These are phyloP conservation scores for Cottoperca gobio DNA, from an alignment of 2,797 vertebrate species.

Conservation along the genomic window DNA sequence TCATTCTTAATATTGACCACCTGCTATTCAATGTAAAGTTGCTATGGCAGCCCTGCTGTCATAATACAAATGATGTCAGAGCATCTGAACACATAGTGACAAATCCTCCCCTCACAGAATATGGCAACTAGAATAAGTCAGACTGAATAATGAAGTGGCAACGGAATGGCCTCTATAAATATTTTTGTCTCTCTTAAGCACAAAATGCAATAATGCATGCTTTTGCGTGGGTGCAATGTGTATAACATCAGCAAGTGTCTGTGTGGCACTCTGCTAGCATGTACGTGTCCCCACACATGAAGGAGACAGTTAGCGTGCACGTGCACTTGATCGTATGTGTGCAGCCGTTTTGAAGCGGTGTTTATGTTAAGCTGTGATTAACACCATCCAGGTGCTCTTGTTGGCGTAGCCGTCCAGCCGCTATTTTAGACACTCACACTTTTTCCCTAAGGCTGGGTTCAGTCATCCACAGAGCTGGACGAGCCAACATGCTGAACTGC, in stretches of 20 bases:
- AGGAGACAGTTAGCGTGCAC: slow-evolving; percentile 39
- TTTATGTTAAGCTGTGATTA: slow-evolving; percentile 94
- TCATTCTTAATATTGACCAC: background rate
- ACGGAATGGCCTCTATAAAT: slow-evolving; percentile 20
- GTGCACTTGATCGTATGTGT: slow-evolving; percentile 40
- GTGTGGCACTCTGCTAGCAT: slow-evolving; percentile 42
- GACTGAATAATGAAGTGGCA: slow-evolving; percentile 32
- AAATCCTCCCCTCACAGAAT: slow-evolving; percentile 1
- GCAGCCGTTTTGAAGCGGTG: slow-evolving; percentile 83
- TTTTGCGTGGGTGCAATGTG: slow-evolving; percentile 17
- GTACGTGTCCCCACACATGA: slow-evolving; percentile 48
- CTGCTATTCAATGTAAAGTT: background rate
- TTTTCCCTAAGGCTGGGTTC: slow-evolving; percentile 82
- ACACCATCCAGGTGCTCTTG: slow-evolving; percentile 93
- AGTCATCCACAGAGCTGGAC: slow-evolving; percentile 81
- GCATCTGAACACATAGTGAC: background rate
- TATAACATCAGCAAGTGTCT: slow-evolving; percentile 55
- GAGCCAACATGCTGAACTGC: slow-evolving; percentile 85
- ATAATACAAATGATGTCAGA: background rate
- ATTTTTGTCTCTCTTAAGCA: slow-evolving; percentile 19
- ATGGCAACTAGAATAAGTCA: background rate
- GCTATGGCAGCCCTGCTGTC: background rate
- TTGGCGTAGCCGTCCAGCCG: slow-evolving; percentile 83
- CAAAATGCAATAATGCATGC: slow-evolving; percentile 34
- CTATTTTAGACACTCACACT: slow-evolving; percentile 84